A percentile compares a stretch with the other conserved stretches of the same genome.
These are phyloP conservation scores for Hypselothyrea guttata DNA, from an alignment of 2,888 invertebrate species.

Conservation along the genomic window DNA sequence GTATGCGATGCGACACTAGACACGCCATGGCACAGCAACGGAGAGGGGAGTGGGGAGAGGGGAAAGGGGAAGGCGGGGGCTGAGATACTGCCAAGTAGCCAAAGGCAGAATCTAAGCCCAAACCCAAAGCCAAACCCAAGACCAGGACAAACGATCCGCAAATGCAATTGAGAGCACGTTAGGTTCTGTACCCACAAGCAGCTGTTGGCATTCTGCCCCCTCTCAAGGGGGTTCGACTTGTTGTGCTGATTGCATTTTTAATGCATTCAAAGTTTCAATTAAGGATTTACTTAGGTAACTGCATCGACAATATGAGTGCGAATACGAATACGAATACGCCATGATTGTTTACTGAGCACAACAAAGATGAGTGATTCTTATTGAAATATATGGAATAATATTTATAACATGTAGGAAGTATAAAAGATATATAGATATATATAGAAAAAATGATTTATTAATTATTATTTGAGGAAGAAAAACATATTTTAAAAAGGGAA, in stretches of 20 bases:
- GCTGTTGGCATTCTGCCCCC: conserved; percentile 22
- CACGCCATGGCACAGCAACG: conserved; percentile 3
- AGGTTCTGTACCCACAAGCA: conserved; percentile 34
- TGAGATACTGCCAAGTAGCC: conserved; percentile 32
- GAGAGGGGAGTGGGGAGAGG: too few relatives aligned
- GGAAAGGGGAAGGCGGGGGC: too few relatives aligned
- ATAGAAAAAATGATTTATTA: too few relatives aligned
- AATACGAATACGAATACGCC: conserved; percentile 3
- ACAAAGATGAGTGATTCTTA: too few relatives aligned
- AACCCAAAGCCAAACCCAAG: too few relatives aligned
- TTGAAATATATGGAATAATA: too few relatives aligned
- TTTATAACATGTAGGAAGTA: too few relatives aligned
- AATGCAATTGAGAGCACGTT: conserved; percentile 56
- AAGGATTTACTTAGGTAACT: conserved; percentile 27
- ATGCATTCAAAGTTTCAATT: conserved; percentile 72
- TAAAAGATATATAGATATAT: too few relatives aligned
- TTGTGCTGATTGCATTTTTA: conserved; percentile 73
- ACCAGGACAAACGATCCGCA: conserved; percentile 48
- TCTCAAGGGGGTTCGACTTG: conserved; percentile 19
- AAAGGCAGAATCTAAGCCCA: conserved; percentile 3
- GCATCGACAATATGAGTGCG: background rate
- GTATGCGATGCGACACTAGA: conserved; percentile 65
- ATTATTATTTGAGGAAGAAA: too few relatives aligned
- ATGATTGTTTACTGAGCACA: too few relatives aligned
- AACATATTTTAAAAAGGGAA: too few relatives aligned